phyloP scores from a whole-genome alignment of 2,888 invertebrate genomes.

The Amphipyra berbera region DNA sequence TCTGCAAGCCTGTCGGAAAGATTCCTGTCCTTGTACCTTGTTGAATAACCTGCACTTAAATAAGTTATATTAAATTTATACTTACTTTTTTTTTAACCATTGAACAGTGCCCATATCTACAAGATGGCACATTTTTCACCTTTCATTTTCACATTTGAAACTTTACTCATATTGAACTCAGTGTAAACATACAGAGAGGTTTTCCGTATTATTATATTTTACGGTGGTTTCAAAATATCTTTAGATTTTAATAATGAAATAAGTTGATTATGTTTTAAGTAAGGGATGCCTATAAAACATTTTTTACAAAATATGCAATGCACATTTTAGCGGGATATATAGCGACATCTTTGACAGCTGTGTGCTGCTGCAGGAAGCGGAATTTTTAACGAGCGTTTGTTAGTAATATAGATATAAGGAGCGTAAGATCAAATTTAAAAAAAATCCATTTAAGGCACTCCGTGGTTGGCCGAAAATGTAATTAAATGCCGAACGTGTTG shows the following conservation, averaged over 20 bases:
- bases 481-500: background rate
- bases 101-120: background rate
- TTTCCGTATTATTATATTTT: background rate
- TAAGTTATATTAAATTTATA: conserved; percentile 26
- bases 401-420: background rate
- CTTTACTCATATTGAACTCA: background rate
- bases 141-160: background rate
- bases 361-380: background rate
- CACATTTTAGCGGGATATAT: background rate
- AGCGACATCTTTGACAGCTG: too few species aligned
- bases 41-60: conserved; percentile 33
- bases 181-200: background rate
- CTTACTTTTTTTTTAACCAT: background rate
- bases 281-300: too few species aligned
- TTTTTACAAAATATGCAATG: background rate
- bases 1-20: conserved; percentile 24
- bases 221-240: background rate
- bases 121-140: background rate
- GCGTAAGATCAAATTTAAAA: too few species aligned
- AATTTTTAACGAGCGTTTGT: conserved; percentile 33
- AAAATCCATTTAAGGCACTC: background rate
- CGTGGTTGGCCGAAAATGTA: background rate
- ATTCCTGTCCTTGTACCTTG: conserved; percentile 35
- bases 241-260: background rate
- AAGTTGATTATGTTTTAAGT: too few species aligned